A percentile compares a stretch with the other conserved stretches of the same genome.
These are phyloP conservation scores for Anguilla obscura DNA, from an alignment of 2,797 vertebrate genomes.

Conservation along the genomic window DNA sequence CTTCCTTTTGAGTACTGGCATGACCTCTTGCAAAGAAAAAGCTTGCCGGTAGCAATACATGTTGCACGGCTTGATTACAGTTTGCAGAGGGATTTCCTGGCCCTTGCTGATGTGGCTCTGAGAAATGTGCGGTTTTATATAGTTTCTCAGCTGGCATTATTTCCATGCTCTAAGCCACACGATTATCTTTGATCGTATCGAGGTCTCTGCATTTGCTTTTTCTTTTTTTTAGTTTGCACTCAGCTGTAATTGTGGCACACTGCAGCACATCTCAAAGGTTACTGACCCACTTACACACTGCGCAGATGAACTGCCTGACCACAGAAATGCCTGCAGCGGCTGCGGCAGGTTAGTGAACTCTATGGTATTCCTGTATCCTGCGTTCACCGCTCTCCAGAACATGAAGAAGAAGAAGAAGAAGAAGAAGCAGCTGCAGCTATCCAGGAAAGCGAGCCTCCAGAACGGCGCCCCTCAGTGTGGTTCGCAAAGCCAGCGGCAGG, in stretches of 20 bases:
- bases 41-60: neutral
- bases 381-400: neutral
- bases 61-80: too few relatives aligned
- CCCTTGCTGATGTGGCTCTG: neutral
- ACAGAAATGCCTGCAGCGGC: neutral
- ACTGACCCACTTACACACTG: neutral
- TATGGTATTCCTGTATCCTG: neutral
- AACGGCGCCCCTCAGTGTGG: constrained; percentile 4
- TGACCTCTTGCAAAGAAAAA: neutral
- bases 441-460: constrained; percentile 49
- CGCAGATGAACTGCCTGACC: too few relatives aligned
- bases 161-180: neutral
- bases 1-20: neutral
- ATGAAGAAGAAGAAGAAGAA: constrained; percentile 45
- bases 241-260: neutral
- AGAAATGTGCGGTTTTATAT: neutral
- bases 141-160: neutral
- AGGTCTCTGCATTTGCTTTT: neutral
- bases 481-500: constrained; percentile 52
- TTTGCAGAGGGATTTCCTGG: neutral
- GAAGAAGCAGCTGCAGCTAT: constrained; percentile 65
- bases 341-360: neutral
- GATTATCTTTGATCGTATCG: neutral
- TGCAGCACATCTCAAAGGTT: neutral
- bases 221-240: neutral